phyloP scores from a whole-genome alignment of 2,888 invertebrate genomes.

The Adelognathus sp. region DNA sequence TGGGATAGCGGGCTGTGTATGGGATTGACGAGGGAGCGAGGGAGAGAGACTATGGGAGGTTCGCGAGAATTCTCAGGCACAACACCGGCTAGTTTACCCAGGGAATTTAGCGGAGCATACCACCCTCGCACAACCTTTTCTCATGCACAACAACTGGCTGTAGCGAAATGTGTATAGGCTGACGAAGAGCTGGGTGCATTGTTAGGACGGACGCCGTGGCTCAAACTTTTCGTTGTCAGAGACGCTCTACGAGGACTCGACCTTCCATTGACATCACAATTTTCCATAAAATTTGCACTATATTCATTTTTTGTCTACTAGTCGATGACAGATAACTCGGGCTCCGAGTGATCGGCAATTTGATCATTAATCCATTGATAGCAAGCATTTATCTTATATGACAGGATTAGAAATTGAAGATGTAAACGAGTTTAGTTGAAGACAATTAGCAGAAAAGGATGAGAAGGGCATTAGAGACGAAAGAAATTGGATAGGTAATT shows the following conservation, averaged over 20 bases:
- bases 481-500: no score
- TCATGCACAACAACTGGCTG: slow-evolving; percentile 14
- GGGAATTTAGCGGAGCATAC: slow-evolving; percentile 51
- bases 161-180: slow-evolving; percentile 8
- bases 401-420: no score
- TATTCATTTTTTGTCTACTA: no score
- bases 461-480: no score
- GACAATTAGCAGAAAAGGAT: no score
- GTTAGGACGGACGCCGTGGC: slow-evolving; percentile 17
- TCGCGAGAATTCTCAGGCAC: slow-evolving; percentile 42
- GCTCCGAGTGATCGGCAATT: no score
- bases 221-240: slow-evolving; percentile 21
- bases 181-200: slow-evolving; percentile 28
- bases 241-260: neutral
- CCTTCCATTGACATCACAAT: neutral
- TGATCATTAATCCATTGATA: no score
- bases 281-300: neutral
- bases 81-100: slow-evolving; percentile 48
- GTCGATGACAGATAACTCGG: no score
- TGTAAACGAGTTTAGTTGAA: no score
- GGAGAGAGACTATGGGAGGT: neutral
- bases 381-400: no score
- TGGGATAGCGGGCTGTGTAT: slow-evolving; percentile 24
- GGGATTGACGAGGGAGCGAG: slow-evolving; percentile 2
- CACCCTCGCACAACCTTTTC: slow-evolving; percentile 20